Percentiles rank a stretch among this genome's conserved stretches.
phyloP scores from a whole-genome alignment of 2,888 invertebrate species.

The Lepeophtheirus nordmannii region DNA sequence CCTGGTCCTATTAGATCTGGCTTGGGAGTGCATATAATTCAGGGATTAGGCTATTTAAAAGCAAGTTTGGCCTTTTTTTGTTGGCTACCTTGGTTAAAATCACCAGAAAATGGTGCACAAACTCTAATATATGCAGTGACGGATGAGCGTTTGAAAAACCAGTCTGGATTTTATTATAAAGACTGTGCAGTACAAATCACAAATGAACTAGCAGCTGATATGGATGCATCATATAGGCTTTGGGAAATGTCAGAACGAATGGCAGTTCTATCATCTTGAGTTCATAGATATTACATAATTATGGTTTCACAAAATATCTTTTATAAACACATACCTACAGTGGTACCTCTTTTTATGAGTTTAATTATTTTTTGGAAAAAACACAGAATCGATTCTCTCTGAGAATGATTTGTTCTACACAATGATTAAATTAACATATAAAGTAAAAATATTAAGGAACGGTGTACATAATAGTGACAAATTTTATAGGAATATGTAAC shows the following conservation, averaged over 20 bases:
- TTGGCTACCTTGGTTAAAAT: conserved; percentile 9
- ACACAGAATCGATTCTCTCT: too few species aligned
- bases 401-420: too few species aligned
- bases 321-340: too few species aligned
- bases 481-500: too few species aligned
- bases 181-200: conserved; percentile 20
- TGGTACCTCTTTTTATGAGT: too few species aligned
- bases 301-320: too few species aligned
- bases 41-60: conserved; percentile 3
- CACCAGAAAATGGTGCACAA: conserved; percentile 17
- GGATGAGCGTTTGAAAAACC: conserved; percentile 1
- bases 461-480: too few species aligned
- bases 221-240: conserved; percentile 15
- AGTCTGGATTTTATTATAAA: conserved; percentile 17
- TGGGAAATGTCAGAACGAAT: conserved; percentile 22
- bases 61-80: background rate
- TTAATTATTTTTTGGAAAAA: too few species aligned
- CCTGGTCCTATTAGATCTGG: conserved; percentile 9
- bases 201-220: conserved; percentile 3
- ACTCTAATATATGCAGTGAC: conserved; percentile 3
- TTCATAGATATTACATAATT: too few species aligned
- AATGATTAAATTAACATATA: too few species aligned
- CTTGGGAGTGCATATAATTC: conserved; percentile 17
- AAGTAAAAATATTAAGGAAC: too few species aligned
- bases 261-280: conserved; percentile 12